Evolutionary conservation across 1,140 invertebrate species (phyloP), one percentile per base, ranked within the genome.

Genomic region (Calliphora vicina): DNA sequence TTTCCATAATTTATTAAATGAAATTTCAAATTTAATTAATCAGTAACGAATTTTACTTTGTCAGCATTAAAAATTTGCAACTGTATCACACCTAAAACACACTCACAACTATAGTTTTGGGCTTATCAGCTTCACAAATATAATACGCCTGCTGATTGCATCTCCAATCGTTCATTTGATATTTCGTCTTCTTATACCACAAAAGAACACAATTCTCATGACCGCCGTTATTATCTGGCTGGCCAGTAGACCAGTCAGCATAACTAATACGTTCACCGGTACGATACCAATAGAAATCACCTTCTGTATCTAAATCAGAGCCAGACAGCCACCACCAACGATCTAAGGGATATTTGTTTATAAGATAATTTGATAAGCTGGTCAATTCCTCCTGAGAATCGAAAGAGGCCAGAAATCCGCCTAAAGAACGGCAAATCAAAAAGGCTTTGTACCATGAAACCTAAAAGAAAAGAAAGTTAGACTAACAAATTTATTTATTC

Each of bases 151-250:
- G 23, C 9, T 3, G 0, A 13, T 12, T 57, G 45, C 84, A 85
- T 0, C 6, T 6, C 83, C 72, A 83, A 35, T 85, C 78, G 76
- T 86, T 85, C 85, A 86, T 85, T 35, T 78, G 15, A 67, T 85
- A 85, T 10, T 50, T 35, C 1, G 45, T 26, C 5, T 45, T 71
- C 0, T 26, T 2, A 4, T 82, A 10, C 82, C 80, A 82, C 29
- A 89, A 86, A 15, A 88, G 88, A 1, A 88, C 86, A 13, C 88
- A 88, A 42, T 88, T 85, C 84, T 88, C 88, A 57, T 87, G 88
- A 61, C 88, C 86, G 0, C 87, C 87, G 9, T 85, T 87, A 13
- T 88, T 88, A 27, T 88, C 87, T 9, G 88, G 88, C 9, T 88
- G 87, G 35, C 85, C 84, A 0, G 84, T 84, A 1, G 85, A 86